phyloP scores from a whole-genome alignment of 2,797 vertebrate genomes.

The Balearica regulorum region DNA sequence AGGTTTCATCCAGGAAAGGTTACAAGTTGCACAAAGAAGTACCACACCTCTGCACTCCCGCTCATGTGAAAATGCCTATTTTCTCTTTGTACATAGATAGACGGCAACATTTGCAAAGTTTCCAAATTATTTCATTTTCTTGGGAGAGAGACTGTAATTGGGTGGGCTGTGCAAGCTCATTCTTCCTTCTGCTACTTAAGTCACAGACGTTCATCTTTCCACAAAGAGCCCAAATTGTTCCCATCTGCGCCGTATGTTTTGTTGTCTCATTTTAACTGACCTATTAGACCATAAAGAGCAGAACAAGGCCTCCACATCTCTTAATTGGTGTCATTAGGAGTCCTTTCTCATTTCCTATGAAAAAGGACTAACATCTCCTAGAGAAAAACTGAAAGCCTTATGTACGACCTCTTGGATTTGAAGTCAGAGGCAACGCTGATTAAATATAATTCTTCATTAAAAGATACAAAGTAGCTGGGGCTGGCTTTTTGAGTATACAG shows the following conservation, averaged over 20 bases:
- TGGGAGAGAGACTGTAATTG: background rate
- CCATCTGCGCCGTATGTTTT: background rate
- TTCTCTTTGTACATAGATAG: background rate
- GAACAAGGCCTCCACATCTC: background rate
- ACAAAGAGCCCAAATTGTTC: constrained; percentile 47
- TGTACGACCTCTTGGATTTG: background rate
- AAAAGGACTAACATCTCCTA: background rate
- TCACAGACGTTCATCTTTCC: background rate
- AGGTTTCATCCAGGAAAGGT: background rate
- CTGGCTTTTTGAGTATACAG: background rate
- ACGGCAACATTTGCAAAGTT: background rate
- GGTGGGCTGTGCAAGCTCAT: background rate
- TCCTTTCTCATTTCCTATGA: background rate
- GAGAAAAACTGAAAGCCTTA: background rate
- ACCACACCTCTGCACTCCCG: fast-evolving
- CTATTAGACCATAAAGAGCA: background rate
- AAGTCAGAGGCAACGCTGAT: background rate
- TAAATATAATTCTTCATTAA: constrained; percentile 26
- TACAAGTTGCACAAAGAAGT: background rate
- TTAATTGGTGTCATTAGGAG: constrained; percentile 51
- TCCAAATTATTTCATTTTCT: background rate
- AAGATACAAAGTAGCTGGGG: background rate
- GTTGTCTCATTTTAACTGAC: constrained; percentile 49
- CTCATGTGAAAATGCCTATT: background rate
- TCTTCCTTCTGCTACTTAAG: background rate